Evolutionary conservation across 2,113 vertebrate species (phyloP), one percentile per base, ranked within the genome.

Genomic region (Pseudorasbora parva): DNA sequence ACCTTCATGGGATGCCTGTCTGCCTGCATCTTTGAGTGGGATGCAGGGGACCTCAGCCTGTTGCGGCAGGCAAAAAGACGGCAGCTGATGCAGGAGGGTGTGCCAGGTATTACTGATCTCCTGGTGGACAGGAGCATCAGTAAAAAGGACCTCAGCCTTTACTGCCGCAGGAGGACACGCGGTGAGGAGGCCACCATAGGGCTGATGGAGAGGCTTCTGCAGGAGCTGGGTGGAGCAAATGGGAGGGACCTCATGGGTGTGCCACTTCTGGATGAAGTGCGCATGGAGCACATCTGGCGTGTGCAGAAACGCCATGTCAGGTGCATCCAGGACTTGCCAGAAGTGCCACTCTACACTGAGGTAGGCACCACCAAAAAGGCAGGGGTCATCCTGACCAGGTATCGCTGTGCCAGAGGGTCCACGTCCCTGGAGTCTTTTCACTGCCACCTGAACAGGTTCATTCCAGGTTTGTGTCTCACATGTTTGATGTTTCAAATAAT

Each of bases 251-350:
- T 77, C 17, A 43, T 82, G 45, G 84, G 56, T n/a, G 68, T 85
- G 4, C 77, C 68, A 3, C 51, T 85, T 33, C 33, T 33, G 33
- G 33, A 33, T 33, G 33, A 33, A 33, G 33, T 33, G 33, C 33
- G 3, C 33, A 87, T 84, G 72, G 59, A 68, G 30, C 78, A 85
- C 76, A 87, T 89, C 71, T 88, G 83, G 80, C n/a, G 10, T 54
- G 57, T 86, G 4, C 84, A 85, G 45, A 43, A 82, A 68, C 7
- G 60, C 1, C 75, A 88, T 41, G 49, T 83, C 14, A 76, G 19
- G 25, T 88, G 83, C 27, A 88, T 88, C 57, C 87, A 87, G 57
- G 87, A 88, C 1, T 0, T 81, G 23, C 71, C 57, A 15, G 81
- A 77, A 27, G 81, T 88, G 30, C 15, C 4, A 1, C 85, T 89